phyloP scores from a whole-genome alignment of 2,113 vertebrate species.

The Typhlomys cinereus region DNA sequence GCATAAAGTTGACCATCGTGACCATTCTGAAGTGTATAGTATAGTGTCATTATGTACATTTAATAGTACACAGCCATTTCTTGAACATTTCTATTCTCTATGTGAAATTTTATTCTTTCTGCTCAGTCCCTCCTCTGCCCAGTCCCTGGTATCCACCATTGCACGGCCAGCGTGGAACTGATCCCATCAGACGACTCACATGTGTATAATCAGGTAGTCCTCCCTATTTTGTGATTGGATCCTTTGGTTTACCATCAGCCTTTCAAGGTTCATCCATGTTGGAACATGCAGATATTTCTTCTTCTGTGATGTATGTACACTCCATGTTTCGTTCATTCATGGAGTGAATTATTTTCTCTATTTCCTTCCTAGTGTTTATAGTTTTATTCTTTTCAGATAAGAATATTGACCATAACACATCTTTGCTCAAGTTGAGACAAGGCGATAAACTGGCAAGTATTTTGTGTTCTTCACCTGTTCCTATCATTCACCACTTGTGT shows the following conservation, averaged over 20 bases:
- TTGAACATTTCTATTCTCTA: background rate
- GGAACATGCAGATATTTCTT: background rate
- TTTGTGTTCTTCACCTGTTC: no score
- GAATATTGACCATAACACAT: background rate
- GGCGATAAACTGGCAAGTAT: background rate
- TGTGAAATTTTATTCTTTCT: background rate
- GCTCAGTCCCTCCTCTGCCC: no score
- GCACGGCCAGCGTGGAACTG: background rate
- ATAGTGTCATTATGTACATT: background rate
- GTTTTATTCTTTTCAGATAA: background rate
- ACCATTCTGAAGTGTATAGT: background rate
- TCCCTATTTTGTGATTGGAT: background rate
- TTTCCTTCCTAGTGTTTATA: background rate
- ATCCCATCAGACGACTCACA: fast-evolving
- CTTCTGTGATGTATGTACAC: background rate
- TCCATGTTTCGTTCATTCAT: background rate
- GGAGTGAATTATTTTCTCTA: background rate
- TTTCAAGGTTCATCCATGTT: background rate
- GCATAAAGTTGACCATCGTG: background rate
- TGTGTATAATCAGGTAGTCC: no score
- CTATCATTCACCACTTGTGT: background rate
- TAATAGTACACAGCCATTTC: background rate
- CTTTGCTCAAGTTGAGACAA: background rate
- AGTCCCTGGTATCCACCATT: background rate
- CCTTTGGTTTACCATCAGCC: no score